A percentile compares a stretch with the other conserved stretches of the same genome.
phyloP scores from a whole-genome alignment of 2,113 vertebrate species.

The Bubo scandiacus region DNA sequence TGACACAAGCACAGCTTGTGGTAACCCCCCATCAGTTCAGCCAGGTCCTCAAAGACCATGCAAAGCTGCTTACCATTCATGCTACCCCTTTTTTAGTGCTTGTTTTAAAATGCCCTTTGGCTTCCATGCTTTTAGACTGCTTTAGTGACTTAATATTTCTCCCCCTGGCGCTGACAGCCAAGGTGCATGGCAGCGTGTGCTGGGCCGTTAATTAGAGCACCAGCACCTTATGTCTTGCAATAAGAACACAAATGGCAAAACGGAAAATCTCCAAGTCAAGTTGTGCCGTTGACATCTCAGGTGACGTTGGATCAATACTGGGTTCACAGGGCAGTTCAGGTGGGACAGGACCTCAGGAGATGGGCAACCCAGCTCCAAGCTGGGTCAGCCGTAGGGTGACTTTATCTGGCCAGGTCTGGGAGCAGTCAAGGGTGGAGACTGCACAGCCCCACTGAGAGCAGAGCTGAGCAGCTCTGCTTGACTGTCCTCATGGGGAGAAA shows the following conservation, averaged over 20 bases:
- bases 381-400: not conserved
- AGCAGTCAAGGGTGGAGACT: not conserved
- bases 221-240: fast-evolving
- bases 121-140: not conserved
- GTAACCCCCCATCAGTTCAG: not conserved
- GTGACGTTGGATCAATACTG: not conserved
- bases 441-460: not conserved
- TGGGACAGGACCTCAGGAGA: not conserved
- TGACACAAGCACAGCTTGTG: fast-evolving
- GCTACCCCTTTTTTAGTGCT: too few species aligned
- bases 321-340: not conserved
- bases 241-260: not conserved
- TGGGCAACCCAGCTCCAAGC: not conserved
- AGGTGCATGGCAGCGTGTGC: fast-evolving
- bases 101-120: not conserved
- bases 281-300: not conserved
- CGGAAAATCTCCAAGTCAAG: not conserved
- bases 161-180: not conserved
- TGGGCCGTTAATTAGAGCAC: not conserved
- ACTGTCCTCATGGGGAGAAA: not conserved
- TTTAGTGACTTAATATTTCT: not conserved
- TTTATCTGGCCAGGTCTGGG: not conserved
- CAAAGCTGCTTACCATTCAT: not conserved
- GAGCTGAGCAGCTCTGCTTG: not conserved
- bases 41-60: not conserved